A percentile compares a stretch with the other conserved stretches of the same genome.
phyloP scores from a whole-genome alignment of 2,888 invertebrate genomes.

The Odontothrips loti region DNA sequence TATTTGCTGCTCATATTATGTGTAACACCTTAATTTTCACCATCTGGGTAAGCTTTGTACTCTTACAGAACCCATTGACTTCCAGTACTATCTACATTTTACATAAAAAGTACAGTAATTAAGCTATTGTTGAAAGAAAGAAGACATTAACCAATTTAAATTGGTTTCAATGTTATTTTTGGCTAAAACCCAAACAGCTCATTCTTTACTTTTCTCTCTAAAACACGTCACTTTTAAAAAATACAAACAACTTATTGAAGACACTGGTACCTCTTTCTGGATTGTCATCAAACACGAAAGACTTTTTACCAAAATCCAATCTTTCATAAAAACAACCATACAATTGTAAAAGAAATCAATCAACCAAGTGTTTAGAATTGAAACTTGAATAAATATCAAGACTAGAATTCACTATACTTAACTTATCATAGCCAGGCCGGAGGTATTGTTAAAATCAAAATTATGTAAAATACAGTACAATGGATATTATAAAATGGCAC shows the following conservation, averaged over 20 bases:
- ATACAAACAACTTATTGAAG: neutral
- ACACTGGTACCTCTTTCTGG: neutral
- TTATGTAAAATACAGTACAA: neutral
- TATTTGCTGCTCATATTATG: neutral
- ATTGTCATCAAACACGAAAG: neutral
- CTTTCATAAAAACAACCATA: neutral
- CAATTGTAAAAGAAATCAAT: neutral
- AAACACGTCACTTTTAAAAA: neutral
- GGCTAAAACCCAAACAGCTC: neutral
- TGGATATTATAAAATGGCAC: neutral
- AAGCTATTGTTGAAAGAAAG: neutral
- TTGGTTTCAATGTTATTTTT: neutral
- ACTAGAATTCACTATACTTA: constrained; percentile 10
- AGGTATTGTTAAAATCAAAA: neutral
- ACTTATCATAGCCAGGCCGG: constrained; percentile 1
- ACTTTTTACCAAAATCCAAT: neutral
- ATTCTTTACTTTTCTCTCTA: neutral
- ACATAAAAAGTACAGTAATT: neutral
- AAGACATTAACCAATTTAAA: neutral
- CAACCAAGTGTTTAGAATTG: neutral
- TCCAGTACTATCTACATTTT: neutral
- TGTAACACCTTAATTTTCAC: neutral
- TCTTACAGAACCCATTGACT: constrained; percentile 21
- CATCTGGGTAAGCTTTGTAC: constrained; percentile 5
- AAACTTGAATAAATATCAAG: constrained; percentile 18